phyloP scores from a whole-genome alignment of 2,113 vertebrate genomes.

The Chloropsis cyanopogon region DNA sequence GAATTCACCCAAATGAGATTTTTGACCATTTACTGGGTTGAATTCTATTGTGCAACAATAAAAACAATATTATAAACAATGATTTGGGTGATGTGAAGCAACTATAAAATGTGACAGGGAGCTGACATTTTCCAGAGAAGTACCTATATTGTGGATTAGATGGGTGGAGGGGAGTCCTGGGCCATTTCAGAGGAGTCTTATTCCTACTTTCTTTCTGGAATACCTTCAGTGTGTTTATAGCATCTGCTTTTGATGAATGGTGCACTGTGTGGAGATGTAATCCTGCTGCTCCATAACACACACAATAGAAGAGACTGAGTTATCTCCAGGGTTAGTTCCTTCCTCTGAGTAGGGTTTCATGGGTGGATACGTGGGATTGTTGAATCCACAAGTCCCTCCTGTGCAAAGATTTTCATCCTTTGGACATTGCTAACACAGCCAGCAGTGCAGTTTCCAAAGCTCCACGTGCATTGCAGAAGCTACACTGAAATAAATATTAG shows the following conservation, averaged over 20 bases:
- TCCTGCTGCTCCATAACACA: not conserved
- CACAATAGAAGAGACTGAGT: not conserved
- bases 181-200: not conserved
- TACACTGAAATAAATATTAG: not conserved
- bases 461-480: not conserved
- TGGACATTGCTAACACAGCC: not conserved
- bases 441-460: not conserved
- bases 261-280: not conserved
- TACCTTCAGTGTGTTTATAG: not conserved
- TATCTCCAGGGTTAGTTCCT: not conserved
- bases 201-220: not conserved
- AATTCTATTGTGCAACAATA: not conserved
- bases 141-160: not conserved
- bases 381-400: not conserved
- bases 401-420: not conserved
- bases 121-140: not conserved
- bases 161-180: not conserved
- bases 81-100: not conserved
- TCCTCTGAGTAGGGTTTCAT: not conserved
- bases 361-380: rapidly evolving
- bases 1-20: not conserved
- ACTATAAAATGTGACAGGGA: not conserved
- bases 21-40: not conserved
- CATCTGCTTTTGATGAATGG: not conserved
- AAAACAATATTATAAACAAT: not conserved